Evolutionary conservation across 2,888 invertebrate species (phyloP).

Genomic region (Helleia helle): DNA sequence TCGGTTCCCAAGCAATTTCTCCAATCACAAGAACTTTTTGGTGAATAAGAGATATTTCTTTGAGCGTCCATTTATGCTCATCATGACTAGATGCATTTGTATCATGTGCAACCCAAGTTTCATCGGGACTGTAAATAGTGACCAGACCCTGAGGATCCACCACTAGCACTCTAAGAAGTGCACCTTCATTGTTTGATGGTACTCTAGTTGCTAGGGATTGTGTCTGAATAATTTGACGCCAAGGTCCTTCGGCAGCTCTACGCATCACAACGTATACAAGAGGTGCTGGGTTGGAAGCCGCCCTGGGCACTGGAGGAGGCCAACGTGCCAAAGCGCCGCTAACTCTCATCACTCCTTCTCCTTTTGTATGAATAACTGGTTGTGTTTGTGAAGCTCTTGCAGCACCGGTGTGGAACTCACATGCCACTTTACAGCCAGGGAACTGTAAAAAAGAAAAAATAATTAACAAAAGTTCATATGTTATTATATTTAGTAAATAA

Average conservation of each 20-base stretch:
- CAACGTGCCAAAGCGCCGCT: constrained; percentile 77
- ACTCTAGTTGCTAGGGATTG: constrained; percentile 77
- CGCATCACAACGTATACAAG: constrained; percentile 82
- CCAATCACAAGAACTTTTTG: constrained; percentile 82
- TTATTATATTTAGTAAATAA: not conserved
- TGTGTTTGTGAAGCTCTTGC: constrained; percentile 77
- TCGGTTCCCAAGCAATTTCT: constrained; percentile 82
- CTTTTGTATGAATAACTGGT: constrained; percentile 80
- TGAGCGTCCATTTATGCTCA: constrained; percentile 75
- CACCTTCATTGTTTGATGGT: constrained; percentile 77
- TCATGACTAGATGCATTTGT: constrained; percentile 64
- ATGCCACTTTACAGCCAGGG: constrained; percentile 81
- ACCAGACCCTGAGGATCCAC: constrained; percentile 81
- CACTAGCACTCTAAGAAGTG: constrained; percentile 78
- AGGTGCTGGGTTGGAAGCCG: constrained; percentile 72
- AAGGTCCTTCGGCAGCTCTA: constrained; percentile 75
- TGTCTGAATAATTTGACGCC: constrained; percentile 80
- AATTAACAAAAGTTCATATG: no score
- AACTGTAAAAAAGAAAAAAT: constrained; percentile 76
- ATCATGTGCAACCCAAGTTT: constrained; percentile 72
- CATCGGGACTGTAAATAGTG: constrained; percentile 80
- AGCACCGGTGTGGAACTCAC: constrained; percentile 79
- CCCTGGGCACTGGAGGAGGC: constrained; percentile 76
- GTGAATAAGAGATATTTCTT: constrained; percentile 81
- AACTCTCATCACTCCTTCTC: constrained; percentile 78